Percentiles rank a stretch among this genome's conserved stretches.
These are phyloP conservation scores for Pemphigus obesinymphae DNA, from an alignment of 1,140 invertebrate species.

Conservation along the genomic window DNA sequence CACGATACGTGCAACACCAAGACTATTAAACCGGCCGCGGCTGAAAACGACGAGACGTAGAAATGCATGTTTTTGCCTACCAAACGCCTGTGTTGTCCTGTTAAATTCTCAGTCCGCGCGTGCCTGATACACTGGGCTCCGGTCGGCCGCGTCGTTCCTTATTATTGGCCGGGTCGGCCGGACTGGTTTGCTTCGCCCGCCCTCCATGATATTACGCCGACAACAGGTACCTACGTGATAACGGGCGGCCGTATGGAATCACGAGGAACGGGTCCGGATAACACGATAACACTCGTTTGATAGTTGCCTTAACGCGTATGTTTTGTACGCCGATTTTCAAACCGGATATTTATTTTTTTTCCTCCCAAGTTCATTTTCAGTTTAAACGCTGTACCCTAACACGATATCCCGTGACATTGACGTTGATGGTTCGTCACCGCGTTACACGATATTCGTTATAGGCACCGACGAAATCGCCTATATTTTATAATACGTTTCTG, in stretches of 20 bases:
- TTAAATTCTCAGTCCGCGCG: not conserved
- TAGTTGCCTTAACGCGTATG: not conserved
- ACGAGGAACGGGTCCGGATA: not conserved
- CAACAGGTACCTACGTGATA: no score
- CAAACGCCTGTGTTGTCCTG: not conserved
- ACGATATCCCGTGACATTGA: not conserved
- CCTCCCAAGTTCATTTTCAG: not conserved
- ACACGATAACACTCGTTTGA: not conserved
- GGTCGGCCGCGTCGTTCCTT: not conserved
- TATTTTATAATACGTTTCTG: no score
- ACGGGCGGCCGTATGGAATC: no score
- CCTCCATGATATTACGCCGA: no score
- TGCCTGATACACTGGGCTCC: not conserved
- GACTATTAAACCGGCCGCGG: not conserved
- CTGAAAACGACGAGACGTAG: not conserved
- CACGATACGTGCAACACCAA: not conserved
- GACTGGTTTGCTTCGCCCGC: not conserved
- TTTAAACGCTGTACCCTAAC: not conserved
- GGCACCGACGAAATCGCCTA: no score
- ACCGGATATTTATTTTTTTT: not conserved
- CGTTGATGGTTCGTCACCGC: no score
- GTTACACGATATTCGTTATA: no score
- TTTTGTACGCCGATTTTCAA: not conserved
- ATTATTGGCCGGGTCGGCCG: no score
- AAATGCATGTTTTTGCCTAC: not conserved